phyloP scores from a whole-genome alignment of 2,888 invertebrate species.

The Anthrax anthrax region DNA sequence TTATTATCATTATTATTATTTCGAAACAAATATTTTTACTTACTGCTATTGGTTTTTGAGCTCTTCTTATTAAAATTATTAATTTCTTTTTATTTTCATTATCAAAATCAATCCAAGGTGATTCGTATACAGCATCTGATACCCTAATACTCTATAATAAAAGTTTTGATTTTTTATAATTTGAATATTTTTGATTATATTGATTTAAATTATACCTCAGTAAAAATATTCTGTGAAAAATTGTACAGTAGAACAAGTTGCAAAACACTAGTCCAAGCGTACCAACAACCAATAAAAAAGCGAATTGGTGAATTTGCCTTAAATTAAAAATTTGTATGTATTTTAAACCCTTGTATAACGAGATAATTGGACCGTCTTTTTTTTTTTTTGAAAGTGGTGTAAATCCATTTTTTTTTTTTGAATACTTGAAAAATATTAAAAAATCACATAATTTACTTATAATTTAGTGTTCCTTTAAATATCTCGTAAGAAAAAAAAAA shows the following conservation, averaged over 20 bases:
- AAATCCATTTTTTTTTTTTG: too few relatives aligned
- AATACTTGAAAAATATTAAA: too few relatives aligned
- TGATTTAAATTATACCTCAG: not conserved
- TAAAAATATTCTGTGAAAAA: not conserved
- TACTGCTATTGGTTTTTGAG: not conserved
- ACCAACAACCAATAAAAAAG: not conserved
- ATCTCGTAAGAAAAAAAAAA: too few relatives aligned
- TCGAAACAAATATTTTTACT: not conserved
- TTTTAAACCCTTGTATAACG: too few relatives aligned
- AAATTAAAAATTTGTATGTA: too few relatives aligned
- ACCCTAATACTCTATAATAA: not conserved
- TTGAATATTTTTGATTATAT: not conserved
- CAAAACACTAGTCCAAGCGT: not conserved
- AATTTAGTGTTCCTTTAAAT: too few relatives aligned
- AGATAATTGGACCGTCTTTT: too few relatives aligned
- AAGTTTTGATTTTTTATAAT: not conserved
- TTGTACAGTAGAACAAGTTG: not conserved
- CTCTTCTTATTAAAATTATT: not conserved
- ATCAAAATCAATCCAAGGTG: not conserved
- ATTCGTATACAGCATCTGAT: not conserved
- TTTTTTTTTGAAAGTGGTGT: too few relatives aligned
- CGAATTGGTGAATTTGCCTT: not conserved
- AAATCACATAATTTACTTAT: too few relatives aligned
- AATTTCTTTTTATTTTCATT: not conserved
- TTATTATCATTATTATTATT: too few relatives aligned